Conservation (phyloP, 2,113 vertebrate genomes). For the Xiphias gladius region DNA sequence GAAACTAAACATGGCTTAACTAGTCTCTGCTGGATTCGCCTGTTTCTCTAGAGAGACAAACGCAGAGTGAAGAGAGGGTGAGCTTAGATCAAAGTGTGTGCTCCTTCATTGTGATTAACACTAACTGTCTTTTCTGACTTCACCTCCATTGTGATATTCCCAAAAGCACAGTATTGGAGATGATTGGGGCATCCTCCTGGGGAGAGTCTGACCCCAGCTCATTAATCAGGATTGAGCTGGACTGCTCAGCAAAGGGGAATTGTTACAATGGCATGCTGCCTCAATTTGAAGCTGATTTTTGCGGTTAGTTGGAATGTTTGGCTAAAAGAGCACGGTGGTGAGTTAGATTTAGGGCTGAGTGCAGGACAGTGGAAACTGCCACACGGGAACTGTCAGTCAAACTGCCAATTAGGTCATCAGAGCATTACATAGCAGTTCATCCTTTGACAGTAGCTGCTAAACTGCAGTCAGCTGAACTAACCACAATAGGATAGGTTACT, state of each 20-base stretch:
- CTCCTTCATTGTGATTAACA: constrained; percentile 78
- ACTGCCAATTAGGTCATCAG: constrained; percentile 32
- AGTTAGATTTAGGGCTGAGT: background rate
- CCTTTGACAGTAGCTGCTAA: constrained; percentile 1
- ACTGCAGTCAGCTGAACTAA: background rate
- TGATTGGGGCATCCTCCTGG: constrained; percentile 69
- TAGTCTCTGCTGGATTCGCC: constrained; percentile 41
- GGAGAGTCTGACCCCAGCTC: constrained; percentile 66
- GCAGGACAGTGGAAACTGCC: background rate
- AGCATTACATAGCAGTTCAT: constrained; percentile 9
- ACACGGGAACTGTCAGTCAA: constrained; percentile 41
- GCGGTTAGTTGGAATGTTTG: constrained; percentile 40
- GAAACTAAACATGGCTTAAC: constrained; percentile 55
- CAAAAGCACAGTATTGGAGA: constrained; percentile 50
- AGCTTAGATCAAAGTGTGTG: constrained; percentile 66
- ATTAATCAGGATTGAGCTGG: constrained; percentile 81
- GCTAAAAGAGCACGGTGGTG: constrained; percentile 10
- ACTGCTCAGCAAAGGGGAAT: constrained; percentile 56
- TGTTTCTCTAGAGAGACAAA: constrained; percentile 30
- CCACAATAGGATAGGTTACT: background rate
- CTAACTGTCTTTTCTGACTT: constrained; percentile 72
- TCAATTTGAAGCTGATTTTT: constrained; percentile 50
- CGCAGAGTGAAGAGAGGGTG: constrained; percentile 18
- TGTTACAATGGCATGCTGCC: constrained; percentile 47
- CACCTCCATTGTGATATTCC: constrained; percentile 70